Conservation (phyloP, 1,140 invertebrate species). For the Dendroctonus ponderosae region DNA sequence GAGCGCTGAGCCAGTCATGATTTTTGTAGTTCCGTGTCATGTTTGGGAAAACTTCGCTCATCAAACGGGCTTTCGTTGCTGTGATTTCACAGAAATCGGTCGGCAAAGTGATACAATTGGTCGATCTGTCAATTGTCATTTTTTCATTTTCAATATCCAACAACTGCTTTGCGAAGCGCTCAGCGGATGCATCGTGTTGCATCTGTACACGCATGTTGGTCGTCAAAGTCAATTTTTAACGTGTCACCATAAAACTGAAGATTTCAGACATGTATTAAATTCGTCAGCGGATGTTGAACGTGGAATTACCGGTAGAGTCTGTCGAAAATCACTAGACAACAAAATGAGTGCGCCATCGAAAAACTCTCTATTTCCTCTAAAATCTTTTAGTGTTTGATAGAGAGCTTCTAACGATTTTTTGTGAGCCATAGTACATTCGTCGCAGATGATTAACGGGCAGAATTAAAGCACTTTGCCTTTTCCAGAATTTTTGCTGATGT, state of each 20-base stretch:
- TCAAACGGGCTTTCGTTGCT: conserved; percentile 36
- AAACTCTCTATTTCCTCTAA: conserved; percentile 10
- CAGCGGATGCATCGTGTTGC: conserved; percentile 37
- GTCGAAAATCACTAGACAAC: conserved; percentile 37
- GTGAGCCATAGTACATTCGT: conserved; percentile 43
- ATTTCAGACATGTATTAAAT: conserved; percentile 52
- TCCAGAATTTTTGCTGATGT: conserved; percentile 37
- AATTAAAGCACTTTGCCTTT: conserved; percentile 45
- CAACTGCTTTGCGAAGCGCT: conserved; percentile 41
- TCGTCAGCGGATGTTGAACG: conserved; percentile 50
- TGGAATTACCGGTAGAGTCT: conserved; percentile 46
- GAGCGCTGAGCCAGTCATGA: conserved; percentile 44
- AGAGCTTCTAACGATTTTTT: conserved; percentile 39
- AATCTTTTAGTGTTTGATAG: conserved; percentile 42
- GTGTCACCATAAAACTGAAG: conserved; percentile 48
- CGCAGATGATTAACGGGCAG: conserved; percentile 39
- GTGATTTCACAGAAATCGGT: conserved; percentile 6
- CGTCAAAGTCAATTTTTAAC: conserved; percentile 45
- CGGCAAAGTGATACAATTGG: neutral
- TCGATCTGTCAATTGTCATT: conserved; percentile 14
- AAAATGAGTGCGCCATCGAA: conserved; percentile 28
- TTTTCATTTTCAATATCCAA: conserved; percentile 40
- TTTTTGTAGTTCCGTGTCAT: conserved; percentile 43
- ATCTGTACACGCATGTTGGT: conserved; percentile 34
- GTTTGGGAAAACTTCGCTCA: conserved; percentile 41